Evolutionary conservation across 2,888 invertebrate genomes (phyloP).

Genomic region (Calameuta idolon): DNA sequence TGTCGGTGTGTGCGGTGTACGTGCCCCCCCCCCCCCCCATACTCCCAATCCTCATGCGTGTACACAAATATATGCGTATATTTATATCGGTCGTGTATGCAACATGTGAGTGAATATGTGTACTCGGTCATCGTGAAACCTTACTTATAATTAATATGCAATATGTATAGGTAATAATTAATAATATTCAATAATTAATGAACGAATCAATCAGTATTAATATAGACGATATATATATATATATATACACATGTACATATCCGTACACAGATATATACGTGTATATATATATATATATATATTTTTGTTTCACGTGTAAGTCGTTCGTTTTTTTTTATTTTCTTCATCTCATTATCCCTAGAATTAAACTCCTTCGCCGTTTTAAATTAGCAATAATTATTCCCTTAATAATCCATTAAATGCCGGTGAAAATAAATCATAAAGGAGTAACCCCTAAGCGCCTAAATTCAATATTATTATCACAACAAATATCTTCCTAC

Average conservation of each 20-base stretch:
- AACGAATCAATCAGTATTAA: constrained; percentile 21
- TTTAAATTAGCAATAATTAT: constrained; percentile 21
- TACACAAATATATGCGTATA: constrained; percentile 29
- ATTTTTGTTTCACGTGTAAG: constrained; percentile 28
- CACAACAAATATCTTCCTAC: constrained; percentile 63
- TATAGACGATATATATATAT: constrained; percentile 20
- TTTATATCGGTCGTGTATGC: constrained; percentile 16
- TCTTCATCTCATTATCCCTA: constrained; percentile 14
- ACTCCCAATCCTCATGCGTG: constrained; percentile 16
- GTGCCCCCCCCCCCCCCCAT: too few relatives aligned
- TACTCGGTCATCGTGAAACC: not conserved
- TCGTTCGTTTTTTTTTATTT: constrained; percentile 20
- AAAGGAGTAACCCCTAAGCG: constrained; percentile 46
- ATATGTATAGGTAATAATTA: constrained; percentile 23
- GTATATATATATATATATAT: constrained; percentile 7
- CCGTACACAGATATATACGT: not conserved
- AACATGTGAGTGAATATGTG: not conserved
- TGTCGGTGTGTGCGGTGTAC: not conserved
- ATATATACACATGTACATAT: not conserved
- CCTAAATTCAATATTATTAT: constrained; percentile 63
- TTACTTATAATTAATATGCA: constrained; percentile 21
- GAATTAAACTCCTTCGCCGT: constrained; percentile 12
- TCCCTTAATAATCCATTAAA: constrained; percentile 41
- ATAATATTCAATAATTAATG: constrained; percentile 12
- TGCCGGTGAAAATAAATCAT: constrained; percentile 48